phyloP scores from a whole-genome alignment of 1,140 invertebrate genomes.

The Ostrea denselamellosa region DNA sequence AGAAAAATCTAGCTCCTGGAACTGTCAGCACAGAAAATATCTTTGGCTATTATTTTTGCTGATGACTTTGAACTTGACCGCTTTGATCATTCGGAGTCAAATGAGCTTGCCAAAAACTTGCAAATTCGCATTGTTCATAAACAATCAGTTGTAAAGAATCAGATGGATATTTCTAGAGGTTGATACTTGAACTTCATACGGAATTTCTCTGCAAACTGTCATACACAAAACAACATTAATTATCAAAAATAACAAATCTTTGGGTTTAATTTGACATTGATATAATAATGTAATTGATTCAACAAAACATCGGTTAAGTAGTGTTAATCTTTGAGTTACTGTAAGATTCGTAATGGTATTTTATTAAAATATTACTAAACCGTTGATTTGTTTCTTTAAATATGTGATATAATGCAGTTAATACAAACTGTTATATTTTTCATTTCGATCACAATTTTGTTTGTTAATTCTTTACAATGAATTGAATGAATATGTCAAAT shows the following conservation, averaged over 20 bases:
- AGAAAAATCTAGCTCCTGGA: background rate
- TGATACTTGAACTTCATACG: background rate
- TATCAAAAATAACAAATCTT: background rate
- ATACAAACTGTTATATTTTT: too few species aligned
- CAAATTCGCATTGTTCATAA: too few species aligned
- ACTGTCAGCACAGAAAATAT: background rate
- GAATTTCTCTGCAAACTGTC: constrained; percentile 5
- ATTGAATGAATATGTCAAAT: too few species aligned
- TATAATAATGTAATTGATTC: background rate
- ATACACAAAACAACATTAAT: background rate
- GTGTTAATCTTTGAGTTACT: too few species aligned
- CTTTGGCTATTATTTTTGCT: constrained; percentile 9
- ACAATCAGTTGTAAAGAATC: background rate
- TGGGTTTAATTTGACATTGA: too few species aligned
- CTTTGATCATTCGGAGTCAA: background rate
- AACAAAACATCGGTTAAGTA: background rate
- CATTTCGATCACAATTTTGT: too few species aligned
- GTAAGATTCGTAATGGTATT: background rate
- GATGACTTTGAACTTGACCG: constrained; percentile 28
- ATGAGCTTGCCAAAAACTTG: background rate
- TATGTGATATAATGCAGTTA: background rate
- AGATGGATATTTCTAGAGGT: background rate
- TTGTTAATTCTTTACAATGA: too few species aligned
- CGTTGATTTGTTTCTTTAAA: background rate
- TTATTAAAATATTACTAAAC: background rate